phyloP scores from a whole-genome alignment of 1,140 invertebrate species.

The Sarcophaga bullata region DNA sequence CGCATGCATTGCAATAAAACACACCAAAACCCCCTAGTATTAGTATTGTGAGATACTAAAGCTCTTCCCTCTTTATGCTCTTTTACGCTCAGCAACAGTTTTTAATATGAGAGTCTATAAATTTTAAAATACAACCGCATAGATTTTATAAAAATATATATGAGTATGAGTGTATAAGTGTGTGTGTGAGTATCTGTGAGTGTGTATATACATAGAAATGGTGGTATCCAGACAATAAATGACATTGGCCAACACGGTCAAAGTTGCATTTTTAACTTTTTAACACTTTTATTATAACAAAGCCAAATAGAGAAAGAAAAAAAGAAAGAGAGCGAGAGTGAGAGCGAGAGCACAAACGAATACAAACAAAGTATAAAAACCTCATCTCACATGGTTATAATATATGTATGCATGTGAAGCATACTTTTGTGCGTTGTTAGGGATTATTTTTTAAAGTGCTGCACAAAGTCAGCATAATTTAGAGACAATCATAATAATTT shows the following conservation, averaged over 20 bases:
- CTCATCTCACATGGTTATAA: no score
- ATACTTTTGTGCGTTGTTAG: neutral
- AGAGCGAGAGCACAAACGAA: no score
- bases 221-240: neutral
- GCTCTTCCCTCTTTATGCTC: no score
- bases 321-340: no score
- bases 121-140: constrained; percentile 2
- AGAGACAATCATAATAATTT: constrained; percentile 20
- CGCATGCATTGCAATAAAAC: no score
- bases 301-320: no score
- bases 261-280: constrained; percentile 23
- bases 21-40: no score
- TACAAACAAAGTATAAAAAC: no score
- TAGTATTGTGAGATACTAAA: no score
- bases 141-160: neutral
- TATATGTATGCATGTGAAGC: neutral
- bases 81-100: no score
- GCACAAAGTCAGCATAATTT: constrained; percentile 30
- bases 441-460: neutral
- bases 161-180: neutral
- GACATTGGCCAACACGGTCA: constrained; percentile 15
- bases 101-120: neutral
- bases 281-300: neutral
- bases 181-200: no score
- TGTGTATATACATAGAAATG: neutral